These are phyloP conservation scores for Drosophila tristis DNA, from an alignment of 1,140 invertebrate genomes.

Conservation along the genomic window DNA sequence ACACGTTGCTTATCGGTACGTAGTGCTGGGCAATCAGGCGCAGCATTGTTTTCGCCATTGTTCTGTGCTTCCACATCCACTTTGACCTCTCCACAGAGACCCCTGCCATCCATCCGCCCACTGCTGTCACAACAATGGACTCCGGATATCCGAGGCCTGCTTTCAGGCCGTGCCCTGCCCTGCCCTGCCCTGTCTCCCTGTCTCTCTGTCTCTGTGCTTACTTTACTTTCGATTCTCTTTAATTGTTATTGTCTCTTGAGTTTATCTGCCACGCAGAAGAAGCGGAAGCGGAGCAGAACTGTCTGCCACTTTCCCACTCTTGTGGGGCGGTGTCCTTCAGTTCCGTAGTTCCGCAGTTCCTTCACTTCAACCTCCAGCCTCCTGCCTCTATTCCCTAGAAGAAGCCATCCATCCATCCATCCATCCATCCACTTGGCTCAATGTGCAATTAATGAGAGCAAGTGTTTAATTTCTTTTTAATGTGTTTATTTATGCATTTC, in stretches of 20 bases:
- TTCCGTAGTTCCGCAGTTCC: background rate
- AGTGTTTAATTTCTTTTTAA: constrained; percentile 79
- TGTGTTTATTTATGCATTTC: constrained; percentile 78
- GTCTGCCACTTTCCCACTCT: background rate
- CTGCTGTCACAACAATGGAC: constrained; percentile 30
- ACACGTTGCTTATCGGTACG: constrained; percentile 45
- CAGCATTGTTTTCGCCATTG: constrained; percentile 68
- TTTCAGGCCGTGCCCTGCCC: constrained; percentile 1
- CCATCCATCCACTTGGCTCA: constrained; percentile 42
- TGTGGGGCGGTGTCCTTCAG: constrained; percentile 3
- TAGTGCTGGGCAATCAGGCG: constrained; percentile 56
- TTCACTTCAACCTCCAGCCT: constrained; percentile 2
- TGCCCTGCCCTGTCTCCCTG: background rate
- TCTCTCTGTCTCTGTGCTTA: background rate
- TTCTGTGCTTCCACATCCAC: constrained; percentile 31
- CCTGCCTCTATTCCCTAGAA: background rate
- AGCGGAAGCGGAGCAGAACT: background rate
- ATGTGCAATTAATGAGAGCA: constrained; percentile 64
- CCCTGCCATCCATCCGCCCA: too few species aligned
- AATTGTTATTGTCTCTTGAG: constrained; percentile 32
- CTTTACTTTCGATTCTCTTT: constrained; percentile 30
- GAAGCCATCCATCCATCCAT: too few species aligned
- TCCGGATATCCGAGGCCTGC: constrained; percentile 11
- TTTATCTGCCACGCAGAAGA: background rate
- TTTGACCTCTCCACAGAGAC: background rate